Base-by-base conservation (phyloP, 2,113 vertebrate species). In the Andinoacara biseriatus region DNA sequence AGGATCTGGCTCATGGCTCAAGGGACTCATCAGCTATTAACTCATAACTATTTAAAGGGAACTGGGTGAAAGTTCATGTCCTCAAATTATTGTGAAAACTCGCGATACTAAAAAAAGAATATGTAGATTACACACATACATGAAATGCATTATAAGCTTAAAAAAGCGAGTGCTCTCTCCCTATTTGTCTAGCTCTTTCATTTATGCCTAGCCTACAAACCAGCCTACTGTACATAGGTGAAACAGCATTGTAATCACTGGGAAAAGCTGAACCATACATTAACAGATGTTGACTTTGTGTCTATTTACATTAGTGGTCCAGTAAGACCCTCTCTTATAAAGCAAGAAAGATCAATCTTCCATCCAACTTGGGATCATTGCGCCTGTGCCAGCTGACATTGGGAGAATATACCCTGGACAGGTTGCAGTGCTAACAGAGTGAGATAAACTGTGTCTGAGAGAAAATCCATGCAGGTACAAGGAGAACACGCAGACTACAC, bases 41-140 rank as follows among this genome's bases (percentile, higher is more conserved):
- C 95, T 96, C 62, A 91, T 95, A 96, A 96, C 97, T 98, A 98
- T 98, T 98, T 97, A 96, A 98, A 97, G 96, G 94, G 94, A 97
- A 96, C 95, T 94, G 92, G 93, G 96, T 92, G 94, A 97, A 96
- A 97, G 98, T 97, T 98, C 96, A 96, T 91, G 97, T 97, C 96
- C 96, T 97, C 94, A 96, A 95, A 96, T 97, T 82, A 94, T 96
- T 95, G 95, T 96, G 93, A 95, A 96, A 96, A 96, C 95, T 78
- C 80, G 83, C 95, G 97, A 97, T 97, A 96, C 96, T 96, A 97
- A 95, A 95, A 94, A 97, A 94, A 97, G 95, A 92, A 57, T 65
- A 63, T 67, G 13, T 49, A 60, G 13, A 35, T 20, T 20, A 76
- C n/a, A 62, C 26, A 40, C 58, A 75, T 7, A 43, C n/a, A 62